Evolutionary conservation across 1,140 invertebrate species (phyloP).

Genomic region (Belonocnema kinseyi): DNA sequence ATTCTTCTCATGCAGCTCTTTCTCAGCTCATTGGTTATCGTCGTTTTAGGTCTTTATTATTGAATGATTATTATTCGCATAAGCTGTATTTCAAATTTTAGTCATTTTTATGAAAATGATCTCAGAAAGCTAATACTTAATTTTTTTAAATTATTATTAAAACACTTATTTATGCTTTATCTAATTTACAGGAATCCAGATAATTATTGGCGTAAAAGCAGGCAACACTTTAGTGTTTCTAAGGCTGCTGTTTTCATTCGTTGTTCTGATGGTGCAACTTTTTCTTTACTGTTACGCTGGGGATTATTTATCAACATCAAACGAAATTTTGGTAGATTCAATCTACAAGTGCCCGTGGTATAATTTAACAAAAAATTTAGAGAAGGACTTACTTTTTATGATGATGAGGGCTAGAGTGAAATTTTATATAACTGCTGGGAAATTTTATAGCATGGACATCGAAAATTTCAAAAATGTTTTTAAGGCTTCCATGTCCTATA

Average conservation of each 20-base stretch:
- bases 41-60: constrained; percentile 52
- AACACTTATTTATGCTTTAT: too few relatives aligned
- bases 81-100: constrained; percentile 12
- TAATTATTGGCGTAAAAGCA: constrained; percentile 45
- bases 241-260: constrained; percentile 38
- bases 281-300: constrained; percentile 53
- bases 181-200: constrained; percentile 49
- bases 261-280: constrained; percentile 48
- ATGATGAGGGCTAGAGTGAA: constrained; percentile 50
- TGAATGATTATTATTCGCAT: constrained; percentile 14
- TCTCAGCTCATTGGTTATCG: constrained; percentile 42
- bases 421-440: constrained; percentile 52
- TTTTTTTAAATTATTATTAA: too few relatives aligned
- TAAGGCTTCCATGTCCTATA: constrained; percentile 54
- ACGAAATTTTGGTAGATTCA: constrained; percentile 40
- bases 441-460: constrained; percentile 52
- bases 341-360: constrained; percentile 52
- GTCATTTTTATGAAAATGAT: not conserved
- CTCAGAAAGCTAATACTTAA: too few relatives aligned
- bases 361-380: constrained; percentile 45
- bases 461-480: constrained; percentile 56
- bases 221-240: constrained; percentile 10
- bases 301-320: constrained; percentile 45
- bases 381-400: constrained; percentile 49
- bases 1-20: constrained; percentile 44